Percentiles rank a stretch among this genome's conserved stretches.
phyloP scores from a whole-genome alignment of 1,140 invertebrate species.

The Lutraria rhynchaena region DNA sequence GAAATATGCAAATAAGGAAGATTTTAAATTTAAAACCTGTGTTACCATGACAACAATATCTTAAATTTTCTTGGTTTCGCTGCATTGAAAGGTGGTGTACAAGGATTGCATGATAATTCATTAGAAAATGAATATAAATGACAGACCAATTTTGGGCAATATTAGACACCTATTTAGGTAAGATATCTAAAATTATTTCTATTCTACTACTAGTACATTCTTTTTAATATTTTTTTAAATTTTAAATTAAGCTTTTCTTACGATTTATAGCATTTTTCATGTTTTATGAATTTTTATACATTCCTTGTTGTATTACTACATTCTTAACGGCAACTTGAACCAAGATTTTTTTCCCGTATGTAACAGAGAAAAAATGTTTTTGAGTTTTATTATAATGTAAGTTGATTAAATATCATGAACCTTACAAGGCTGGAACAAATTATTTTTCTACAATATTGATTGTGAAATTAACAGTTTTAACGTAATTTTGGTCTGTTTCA shows the following conservation, averaged over 20 bases:
- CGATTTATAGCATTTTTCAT: neutral
- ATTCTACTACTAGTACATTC: neutral
- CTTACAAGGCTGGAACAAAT: no score
- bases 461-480: no score
- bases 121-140: constrained; percentile 34
- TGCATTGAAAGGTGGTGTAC: constrained; percentile 21
- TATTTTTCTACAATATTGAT: no score
- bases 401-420: no score
- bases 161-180: constrained; percentile 41
- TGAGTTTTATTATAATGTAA: no score
- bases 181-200: constrained; percentile 23
- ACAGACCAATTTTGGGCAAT: constrained; percentile 31
- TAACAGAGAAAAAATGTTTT: no score
- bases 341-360: no score
- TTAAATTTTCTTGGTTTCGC: constrained; percentile 35
- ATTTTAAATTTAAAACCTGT: constrained; percentile 48
- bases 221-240: neutral
- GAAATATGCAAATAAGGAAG: constrained; percentile 45
- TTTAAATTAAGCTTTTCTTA: neutral
- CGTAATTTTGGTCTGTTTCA: no score
- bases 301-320: no score
- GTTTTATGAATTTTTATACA: neutral
- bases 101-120: constrained; percentile 12
- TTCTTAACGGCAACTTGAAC: no score
- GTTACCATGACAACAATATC: constrained; percentile 34